phyloP scores from a whole-genome alignment of 2,888 invertebrate species.

The Phlogophora meticulosa region DNA sequence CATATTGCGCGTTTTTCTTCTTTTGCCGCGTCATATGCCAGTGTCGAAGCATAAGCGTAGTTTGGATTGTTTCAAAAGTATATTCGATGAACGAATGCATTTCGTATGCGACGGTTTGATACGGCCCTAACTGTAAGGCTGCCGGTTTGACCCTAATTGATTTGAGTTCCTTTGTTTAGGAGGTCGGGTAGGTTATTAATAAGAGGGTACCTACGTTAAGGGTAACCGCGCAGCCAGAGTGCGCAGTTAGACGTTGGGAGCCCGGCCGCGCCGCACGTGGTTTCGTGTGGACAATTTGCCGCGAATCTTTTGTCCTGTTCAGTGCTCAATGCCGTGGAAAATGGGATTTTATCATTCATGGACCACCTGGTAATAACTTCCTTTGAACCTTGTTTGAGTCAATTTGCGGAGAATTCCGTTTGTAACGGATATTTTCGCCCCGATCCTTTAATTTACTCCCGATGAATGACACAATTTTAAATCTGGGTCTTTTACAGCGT shows the following conservation, averaged over 20 bases:
- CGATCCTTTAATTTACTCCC: constrained; percentile 42
- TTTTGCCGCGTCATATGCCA: constrained; percentile 90
- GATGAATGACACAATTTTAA: constrained; percentile 42
- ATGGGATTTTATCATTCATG: constrained; percentile 74
- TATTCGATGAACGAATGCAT: constrained; percentile 74
- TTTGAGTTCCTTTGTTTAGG: constrained; percentile 87
- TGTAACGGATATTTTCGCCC: constrained; percentile 28
- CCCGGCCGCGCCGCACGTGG: constrained; percentile 84
- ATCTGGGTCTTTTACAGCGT: constrained; percentile 26
- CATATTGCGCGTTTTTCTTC: constrained; percentile 91
- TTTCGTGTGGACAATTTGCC: constrained; percentile 75
- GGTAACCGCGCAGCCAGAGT: constrained; percentile 84
- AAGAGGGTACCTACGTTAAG: constrained; percentile 81
- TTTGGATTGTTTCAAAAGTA: constrained; percentile 81
- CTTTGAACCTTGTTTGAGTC: constrained; percentile 47
- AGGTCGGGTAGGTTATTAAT: constrained; percentile 84
- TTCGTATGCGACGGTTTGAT: constrained; percentile 67
- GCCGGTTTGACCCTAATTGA: constrained; percentile 82
- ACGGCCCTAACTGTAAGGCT: constrained; percentile 67
- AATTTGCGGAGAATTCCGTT: constrained; percentile 36
- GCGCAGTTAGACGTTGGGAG: constrained; percentile 85
- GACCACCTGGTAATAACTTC: constrained; percentile 65
- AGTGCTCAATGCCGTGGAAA: constrained; percentile 77
- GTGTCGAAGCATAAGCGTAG: constrained; percentile 83
- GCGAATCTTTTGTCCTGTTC: constrained; percentile 82